These are phyloP conservation scores for Agrotis clavis DNA, from an alignment of 2,888 invertebrate genomes.

Conservation along the genomic window DNA sequence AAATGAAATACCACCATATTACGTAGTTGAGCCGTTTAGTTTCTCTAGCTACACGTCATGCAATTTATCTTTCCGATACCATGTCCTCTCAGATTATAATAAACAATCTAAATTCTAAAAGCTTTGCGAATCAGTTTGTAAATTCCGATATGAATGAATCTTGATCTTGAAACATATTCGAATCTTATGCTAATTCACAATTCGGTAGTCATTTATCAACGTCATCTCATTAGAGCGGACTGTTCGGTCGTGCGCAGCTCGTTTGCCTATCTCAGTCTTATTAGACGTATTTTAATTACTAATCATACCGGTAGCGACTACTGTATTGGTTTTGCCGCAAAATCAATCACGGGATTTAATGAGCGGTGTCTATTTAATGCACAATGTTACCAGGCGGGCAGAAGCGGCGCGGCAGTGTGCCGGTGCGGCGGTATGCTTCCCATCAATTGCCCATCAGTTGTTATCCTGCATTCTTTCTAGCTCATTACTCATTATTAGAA, in stretches of 20 bases:
- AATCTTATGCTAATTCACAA: slow-evolving; percentile 62
- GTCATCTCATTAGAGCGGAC: slow-evolving; percentile 63
- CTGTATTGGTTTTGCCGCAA: slow-evolving; percentile 81
- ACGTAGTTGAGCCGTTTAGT: slow-evolving; percentile 26
- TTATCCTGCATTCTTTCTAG: slow-evolving; percentile 82
- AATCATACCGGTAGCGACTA: slow-evolving; percentile 79
- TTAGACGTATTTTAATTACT: slow-evolving; percentile 70
- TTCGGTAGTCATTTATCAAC: slow-evolving; percentile 63
- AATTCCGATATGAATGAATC: slow-evolving; percentile 53
- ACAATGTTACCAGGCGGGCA: slow-evolving; percentile 60
- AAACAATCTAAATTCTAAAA: slow-evolving; percentile 44
- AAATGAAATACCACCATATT: slow-evolving; percentile 43
- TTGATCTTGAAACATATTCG: slow-evolving; percentile 51
- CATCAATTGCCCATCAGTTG: slow-evolving; percentile 75
- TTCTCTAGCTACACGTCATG: slow-evolving; percentile 21
- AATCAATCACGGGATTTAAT: slow-evolving; percentile 85
- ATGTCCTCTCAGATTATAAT: slow-evolving; percentile 37
- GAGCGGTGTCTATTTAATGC: slow-evolving; percentile 78
- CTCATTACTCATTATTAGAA: slow-evolving; percentile 89
- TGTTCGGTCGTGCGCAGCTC: slow-evolving; percentile 40
- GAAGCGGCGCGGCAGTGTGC: slow-evolving; percentile 62
- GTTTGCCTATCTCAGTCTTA: slow-evolving; percentile 59
- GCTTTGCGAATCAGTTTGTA: slow-evolving; percentile 45
- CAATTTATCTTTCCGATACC: slow-evolving; percentile 38
- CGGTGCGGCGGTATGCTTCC: slow-evolving; percentile 65